Base-by-base conservation (phyloP, 2,113 vertebrate species). In the Phalacrocorax pelagicus region DNA sequence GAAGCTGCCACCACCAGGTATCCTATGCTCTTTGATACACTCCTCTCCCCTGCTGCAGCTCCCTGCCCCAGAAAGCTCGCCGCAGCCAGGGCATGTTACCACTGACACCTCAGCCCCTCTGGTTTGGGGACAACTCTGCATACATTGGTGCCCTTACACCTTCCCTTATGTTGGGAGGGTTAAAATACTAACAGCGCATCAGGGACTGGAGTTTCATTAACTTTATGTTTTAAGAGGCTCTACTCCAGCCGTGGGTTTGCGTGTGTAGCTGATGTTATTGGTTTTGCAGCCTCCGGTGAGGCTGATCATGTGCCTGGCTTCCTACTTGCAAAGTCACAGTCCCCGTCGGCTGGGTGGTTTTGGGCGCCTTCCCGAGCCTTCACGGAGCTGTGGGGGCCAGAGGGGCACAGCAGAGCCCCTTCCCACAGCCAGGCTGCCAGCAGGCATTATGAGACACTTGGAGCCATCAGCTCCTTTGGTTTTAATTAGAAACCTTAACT, bases 241-340 rank as follows among this genome's bases (percentile, higher is more conserved):
- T 4, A 0, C 24, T 66, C 65, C 82, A 81, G 82, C 57, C 11
- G 0, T 1, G 16, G 0, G 0, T 58, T 63, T 3, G 5, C 0
- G 0, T 15, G 12, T 0, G 0, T 21, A 44, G 34, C 58, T 34
- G 65, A 12, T 0, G 3, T 26, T n/a, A 4, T 0, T 17, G 42
- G 49, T 13, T n/a, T 22, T 57, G 40, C 30, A 23, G 54, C 7
- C 44, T 52, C 20, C 1, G 10, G 38, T 36, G 67, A 49, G 44
- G 17, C 34, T 34, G 6, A 66, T 18, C 0, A 3, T 1, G 3
- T 21, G 47, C 61, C 46, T 54, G 66, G 22, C 36, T 34, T 71
- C 81, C 57, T 26, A 14, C 3, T 13, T 42, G 63, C 30, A 24
- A 51, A 58, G 54, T 80, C 36, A 10, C 7, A 4, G 1, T 29